Conservation (phyloP, 2,888 invertebrate species). For the Andrena bicolor region DNA sequence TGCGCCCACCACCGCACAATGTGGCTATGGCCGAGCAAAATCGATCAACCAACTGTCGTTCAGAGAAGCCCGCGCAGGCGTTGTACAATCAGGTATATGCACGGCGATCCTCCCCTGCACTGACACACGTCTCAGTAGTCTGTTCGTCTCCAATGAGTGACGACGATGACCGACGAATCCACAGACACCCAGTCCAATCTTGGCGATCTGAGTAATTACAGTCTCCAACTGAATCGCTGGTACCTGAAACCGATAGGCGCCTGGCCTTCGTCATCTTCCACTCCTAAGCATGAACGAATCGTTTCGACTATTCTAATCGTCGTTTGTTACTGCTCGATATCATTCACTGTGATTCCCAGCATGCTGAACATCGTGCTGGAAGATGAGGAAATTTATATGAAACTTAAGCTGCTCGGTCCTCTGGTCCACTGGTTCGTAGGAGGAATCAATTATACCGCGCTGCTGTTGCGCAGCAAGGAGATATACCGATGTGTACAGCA, state of each 20-base stretch:
- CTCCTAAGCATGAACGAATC: slow-evolving; percentile 22
- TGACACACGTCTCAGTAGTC: slow-evolving; percentile 13
- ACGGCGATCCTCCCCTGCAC: background rate
- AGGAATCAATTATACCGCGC: slow-evolving; percentile 69
- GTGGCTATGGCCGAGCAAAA: background rate
- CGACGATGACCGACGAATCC: background rate
- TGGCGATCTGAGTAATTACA: slow-evolving; percentile 47
- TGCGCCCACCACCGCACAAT: background rate
- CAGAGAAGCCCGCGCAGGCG: slow-evolving; percentile 5
- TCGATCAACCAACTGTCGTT: background rate
- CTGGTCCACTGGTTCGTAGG: slow-evolving; percentile 71
- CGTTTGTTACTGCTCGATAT: slow-evolving; percentile 56
- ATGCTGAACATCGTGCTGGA: slow-evolving; percentile 64
- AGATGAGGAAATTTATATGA: slow-evolving; percentile 21
- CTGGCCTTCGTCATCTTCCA: slow-evolving; percentile 56
- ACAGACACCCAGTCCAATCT: rapidly evolving
- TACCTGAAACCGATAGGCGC: slow-evolving; percentile 62
- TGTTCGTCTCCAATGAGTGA: background rate
- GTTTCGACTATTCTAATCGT: slow-evolving; percentile 22
- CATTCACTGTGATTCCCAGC: slow-evolving; percentile 67
- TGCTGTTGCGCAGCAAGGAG: slow-evolving; percentile 60
- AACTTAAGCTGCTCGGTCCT: slow-evolving; percentile 70
- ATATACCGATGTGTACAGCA: slow-evolving; percentile 70
- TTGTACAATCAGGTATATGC: background rate
- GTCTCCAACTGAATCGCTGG: slow-evolving; percentile 64